phyloP scores from a whole-genome alignment of 2,888 invertebrate species.

The Yponomeuta sedellus region DNA sequence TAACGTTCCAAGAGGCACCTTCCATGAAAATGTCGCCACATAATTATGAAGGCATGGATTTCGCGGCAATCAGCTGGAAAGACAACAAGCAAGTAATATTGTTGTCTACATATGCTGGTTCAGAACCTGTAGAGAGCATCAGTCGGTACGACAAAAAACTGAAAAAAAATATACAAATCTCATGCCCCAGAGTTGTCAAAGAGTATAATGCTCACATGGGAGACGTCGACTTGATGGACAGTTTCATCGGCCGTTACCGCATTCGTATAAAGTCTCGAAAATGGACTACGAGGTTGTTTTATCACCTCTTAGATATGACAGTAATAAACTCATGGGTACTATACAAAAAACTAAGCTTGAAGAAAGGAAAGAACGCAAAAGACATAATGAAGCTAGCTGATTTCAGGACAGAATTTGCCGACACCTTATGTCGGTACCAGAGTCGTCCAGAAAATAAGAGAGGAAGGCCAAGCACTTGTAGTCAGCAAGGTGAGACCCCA shows the following conservation, averaged over 20 bases:
- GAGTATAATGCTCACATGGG: conserved; percentile 45
- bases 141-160: conserved; percentile 33
- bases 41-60: conserved; percentile 17
- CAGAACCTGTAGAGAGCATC: conserved; percentile 34
- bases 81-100: conserved; percentile 27
- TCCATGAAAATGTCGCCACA: conserved; percentile 19
- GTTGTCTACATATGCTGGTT: conserved; percentile 25
- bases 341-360: conserved; percentile 22
- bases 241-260: conserved; percentile 35
- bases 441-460: too few relatives aligned
- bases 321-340: conserved; percentile 36
- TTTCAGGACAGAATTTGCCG: too few relatives aligned
- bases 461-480: too few relatives aligned
- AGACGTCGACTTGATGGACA: conserved; percentile 40
- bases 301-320: conserved; percentile 34
- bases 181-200: conserved; percentile 37
- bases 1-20: conserved; percentile 19
- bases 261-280: conserved; percentile 35
- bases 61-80: conserved; percentile 25
- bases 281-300: conserved; percentile 40
- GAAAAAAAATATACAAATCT: conserved; percentile 35
- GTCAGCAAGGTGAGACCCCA: too few relatives aligned
- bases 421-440: too few relatives aligned
- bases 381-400: too few relatives aligned
- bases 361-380: too few relatives aligned